These are phyloP conservation scores for Subacronicta megacephala DNA, from an alignment of 2,888 invertebrate genomes.

Conservation along the genomic window DNA sequence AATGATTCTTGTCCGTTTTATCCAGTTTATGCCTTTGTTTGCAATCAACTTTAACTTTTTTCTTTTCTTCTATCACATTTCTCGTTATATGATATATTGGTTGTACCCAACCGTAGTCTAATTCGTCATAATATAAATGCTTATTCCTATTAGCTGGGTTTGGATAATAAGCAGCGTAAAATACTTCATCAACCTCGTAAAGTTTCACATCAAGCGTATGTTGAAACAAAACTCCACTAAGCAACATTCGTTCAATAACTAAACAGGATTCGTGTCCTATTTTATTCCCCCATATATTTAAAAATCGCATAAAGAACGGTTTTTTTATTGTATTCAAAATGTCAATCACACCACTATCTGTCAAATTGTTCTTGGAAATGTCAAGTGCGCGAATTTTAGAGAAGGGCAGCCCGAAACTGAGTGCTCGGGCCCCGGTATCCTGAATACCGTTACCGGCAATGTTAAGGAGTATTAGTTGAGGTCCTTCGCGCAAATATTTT, in stretches of 20 bases:
- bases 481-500: conserved; percentile 85
- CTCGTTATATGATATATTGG: conserved; percentile 80
- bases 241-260: conserved; percentile 78
- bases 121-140: conserved; percentile 88
- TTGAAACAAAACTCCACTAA: conserved; percentile 74
- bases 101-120: conserved; percentile 80
- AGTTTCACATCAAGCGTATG: conserved; percentile 78
- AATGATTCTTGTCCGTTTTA: conserved; percentile 68
- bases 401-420: conserved; percentile 88
- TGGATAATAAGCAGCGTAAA: conserved; percentile 79
- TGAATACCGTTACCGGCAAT: conserved; percentile 89
- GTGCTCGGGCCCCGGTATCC: conserved; percentile 88
- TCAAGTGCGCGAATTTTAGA: conserved; percentile 90
- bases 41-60: conserved; percentile 72
- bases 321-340: conserved; percentile 90
- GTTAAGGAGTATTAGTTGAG: conserved; percentile 85
- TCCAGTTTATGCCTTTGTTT: conserved; percentile 75
- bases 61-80: conserved; percentile 67
- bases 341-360: conserved; percentile 85
- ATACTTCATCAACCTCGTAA: conserved; percentile 74
- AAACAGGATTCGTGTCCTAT: conserved; percentile 78
- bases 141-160: conserved; percentile 85
- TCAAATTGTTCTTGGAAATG: conserved; percentile 88
- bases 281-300: conserved; percentile 83
- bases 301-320: conserved; percentile 74